Evolutionary conservation across 2,888 invertebrate species (phyloP), one percentile per base, ranked within the genome.

Genomic region (Acholoe squamosa): DNA sequence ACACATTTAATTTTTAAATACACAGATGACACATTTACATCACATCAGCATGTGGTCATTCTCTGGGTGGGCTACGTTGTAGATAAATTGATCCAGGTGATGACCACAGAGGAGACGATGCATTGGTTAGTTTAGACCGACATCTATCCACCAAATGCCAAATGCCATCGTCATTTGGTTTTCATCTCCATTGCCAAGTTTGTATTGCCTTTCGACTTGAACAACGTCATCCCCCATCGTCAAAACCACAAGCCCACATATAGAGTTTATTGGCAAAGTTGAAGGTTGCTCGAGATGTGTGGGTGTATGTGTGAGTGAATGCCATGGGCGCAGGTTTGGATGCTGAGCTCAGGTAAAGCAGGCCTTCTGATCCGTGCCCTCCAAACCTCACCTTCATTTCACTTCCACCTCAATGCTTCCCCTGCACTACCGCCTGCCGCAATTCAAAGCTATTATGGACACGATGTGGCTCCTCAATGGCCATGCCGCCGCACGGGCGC

Each of bases 291-390:
- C 84, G 33, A 31, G 54, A 25, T 28, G 86, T 52, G 86, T 54
- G 1, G 52, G 86, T 86, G 52, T 86, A 22, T 86, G 86, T 86
- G 86, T 86, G 86, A 54, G 86, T 86, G 86, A 84, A 84, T 84
- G 51, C 84, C 33, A 22, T 84, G 84, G 84, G 71, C 71, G 71
- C 71, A 84, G 84, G 25, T 84, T n/a, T 84, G 84, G 84, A n/a
- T 19, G 25, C 33, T 19, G 19, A 43, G 84, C 84, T 14, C 84
- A 84, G 51, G 84, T 84, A 84, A 33, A 84, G 22, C n/a, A 14
- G 16, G 84, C 25, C 84, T 84, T n/a, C n/a, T 84, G 84, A 84
- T 84, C 84, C 51, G n/a, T 84, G 25, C 34, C 86, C 86, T 54
- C 86, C 31, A 86, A 54, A 31, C 54, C 86, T 86, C 86, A 86